Evolutionary conservation across 2,113 vertebrate genomes (phyloP), one percentile per base, ranked within the genome.

Genomic region (Electrona antarctica): DNA sequence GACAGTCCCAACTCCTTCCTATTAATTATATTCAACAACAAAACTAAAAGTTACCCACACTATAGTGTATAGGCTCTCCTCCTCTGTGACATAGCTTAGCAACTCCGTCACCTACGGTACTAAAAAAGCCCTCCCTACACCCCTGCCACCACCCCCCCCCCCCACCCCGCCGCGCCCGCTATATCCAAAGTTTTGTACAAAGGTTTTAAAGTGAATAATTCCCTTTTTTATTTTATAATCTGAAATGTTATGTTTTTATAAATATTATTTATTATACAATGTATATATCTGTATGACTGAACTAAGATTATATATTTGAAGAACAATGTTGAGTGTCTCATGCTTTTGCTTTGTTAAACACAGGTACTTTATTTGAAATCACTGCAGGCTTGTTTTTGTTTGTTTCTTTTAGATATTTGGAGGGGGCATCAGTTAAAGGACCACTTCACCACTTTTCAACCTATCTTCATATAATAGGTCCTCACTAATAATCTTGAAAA

Each of bases 271-370:
- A 99, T 99, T 99, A 97, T 96, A 96, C 94, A 95, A 95, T 98
- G 97, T 99, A 97, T 98, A 98, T 98, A 98, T 95, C 94, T 98
- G 95, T 96, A 94, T 92, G 96, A 95, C 95, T 95, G 96, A 96
- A 98, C 95, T 97, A 96, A 99, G 95, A 99, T 96, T 98, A 97
- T 99, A 98, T 98, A 98, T 98, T 98, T 98, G 96, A 98, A 96
- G 95, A 97, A 97, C 94, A 95, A 85, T 86, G 67, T 41, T 50
- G 46, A 64, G n/a, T 15, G 92, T 88, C 71, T 92, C 80, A 0
- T 92, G 85, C 58, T 83, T 87, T 83, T 85, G 67, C 50, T 79
- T 87, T 68, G 33, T 41, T 69, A 63, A 83, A 3, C 45, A 45
- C 41, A 48, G 45, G 66, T 69, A 69, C 55, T 47, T 47, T 52